Conservation (phyloP, 2,113 vertebrate species). For the Leptosomus discolor region DNA sequence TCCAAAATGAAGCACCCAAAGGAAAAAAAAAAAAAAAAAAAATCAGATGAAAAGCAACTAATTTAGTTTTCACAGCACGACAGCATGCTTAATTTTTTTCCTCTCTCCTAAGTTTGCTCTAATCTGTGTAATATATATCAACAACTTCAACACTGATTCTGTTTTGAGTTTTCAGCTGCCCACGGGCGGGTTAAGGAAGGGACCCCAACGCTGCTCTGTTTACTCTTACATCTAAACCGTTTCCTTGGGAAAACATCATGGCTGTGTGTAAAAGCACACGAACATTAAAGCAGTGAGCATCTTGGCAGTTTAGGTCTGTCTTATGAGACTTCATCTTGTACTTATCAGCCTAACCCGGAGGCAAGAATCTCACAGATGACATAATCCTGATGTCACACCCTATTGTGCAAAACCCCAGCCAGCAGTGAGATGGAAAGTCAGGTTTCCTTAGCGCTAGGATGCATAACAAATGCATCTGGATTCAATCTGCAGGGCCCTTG, state of each 20-base stretch:
- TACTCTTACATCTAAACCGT: neutral
- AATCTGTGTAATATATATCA: neutral
- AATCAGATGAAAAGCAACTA: neutral
- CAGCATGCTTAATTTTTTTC: neutral
- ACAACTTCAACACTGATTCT: neutral
- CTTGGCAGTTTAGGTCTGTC: neutral
- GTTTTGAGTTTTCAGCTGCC: neutral
- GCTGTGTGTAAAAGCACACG: neutral
- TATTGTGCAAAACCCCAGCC: neutral
- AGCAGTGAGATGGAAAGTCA: neutral
- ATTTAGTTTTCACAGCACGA: neutral
- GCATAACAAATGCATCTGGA: conserved; percentile 66
- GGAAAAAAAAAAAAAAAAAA: neutral
- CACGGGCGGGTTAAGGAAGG: neutral
- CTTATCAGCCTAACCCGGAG: neutral
- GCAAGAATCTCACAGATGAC: neutral
- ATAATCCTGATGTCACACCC: conserved; percentile 40
- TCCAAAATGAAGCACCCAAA: neutral
- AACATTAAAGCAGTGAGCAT: neutral
- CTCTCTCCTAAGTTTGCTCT: neutral
- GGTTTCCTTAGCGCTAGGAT: conserved; percentile 33
- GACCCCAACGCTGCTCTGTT: neutral
- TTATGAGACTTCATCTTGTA: neutral
- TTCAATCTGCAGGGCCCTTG: conserved; percentile 45
- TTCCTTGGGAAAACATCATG: neutral